These are phyloP conservation scores for Hylyphantes graminicola DNA, from an alignment of 1,140 invertebrate species.

Conservation along the genomic window DNA sequence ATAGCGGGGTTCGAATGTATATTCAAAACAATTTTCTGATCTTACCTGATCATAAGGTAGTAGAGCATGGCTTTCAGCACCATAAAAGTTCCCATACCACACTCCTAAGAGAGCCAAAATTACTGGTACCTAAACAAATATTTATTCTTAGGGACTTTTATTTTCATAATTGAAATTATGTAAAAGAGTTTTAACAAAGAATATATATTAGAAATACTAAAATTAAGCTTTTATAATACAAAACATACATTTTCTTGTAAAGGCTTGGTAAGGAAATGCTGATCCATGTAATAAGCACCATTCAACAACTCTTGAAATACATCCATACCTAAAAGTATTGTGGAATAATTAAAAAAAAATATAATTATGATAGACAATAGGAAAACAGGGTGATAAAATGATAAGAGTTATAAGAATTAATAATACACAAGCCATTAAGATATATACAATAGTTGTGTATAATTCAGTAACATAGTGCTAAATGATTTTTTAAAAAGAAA, in stretches of 20 bases:
- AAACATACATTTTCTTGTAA: constrained; percentile 92
- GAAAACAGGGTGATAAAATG: no score
- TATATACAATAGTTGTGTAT: no score
- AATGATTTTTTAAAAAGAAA: no score
- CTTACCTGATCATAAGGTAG: constrained; percentile 89
- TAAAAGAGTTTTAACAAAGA: neutral
- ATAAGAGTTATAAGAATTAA: no score
- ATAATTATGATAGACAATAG: no score
- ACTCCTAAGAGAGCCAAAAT: constrained; percentile 93
- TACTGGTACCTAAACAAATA: constrained; percentile 81
- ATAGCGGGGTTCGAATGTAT: no score
- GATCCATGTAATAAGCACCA: constrained; percentile 94
- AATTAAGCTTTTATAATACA: neutral
- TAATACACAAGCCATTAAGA: no score
- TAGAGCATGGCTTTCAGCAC: constrained; percentile 94
- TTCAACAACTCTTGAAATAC: constrained; percentile 93
- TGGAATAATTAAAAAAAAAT: no score
- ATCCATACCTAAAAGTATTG: constrained; percentile 76
- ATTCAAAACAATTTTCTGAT: no score
- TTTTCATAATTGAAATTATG: neutral
- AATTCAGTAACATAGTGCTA: no score
- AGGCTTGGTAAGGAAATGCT: constrained; percentile 89
- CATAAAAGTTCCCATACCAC: constrained; percentile 97
- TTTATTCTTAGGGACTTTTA: neutral
- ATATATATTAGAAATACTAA: constrained; percentile 23